These are phyloP conservation scores for Trichomycterus rosablanca DNA, from an alignment of 2,113 vertebrate species.

Conservation along the genomic window DNA sequence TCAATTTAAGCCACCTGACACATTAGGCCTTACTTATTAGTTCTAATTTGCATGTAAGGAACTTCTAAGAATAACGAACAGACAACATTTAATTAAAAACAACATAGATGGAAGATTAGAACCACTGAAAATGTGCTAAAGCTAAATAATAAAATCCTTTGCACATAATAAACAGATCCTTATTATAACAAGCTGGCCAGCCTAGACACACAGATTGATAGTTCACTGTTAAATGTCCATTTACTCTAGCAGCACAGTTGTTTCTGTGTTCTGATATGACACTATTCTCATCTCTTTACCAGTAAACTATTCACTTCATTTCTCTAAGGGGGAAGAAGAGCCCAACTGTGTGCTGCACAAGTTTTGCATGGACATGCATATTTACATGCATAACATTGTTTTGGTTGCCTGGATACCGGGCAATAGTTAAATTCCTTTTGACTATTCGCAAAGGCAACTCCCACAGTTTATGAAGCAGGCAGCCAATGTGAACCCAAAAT, in stretches of 20 bases:
- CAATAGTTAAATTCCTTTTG: constrained; percentile 42
- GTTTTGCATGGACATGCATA: constrained; percentile 41
- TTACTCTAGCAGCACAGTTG: constrained; percentile 17
- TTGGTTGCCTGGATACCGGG: constrained; percentile 44
- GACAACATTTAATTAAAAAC: constrained; percentile 6
- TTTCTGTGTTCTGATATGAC: no score
- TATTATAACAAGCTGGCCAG: constrained; percentile 43
- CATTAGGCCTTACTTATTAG: no score
- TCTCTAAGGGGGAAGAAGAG: constrained; percentile 13
- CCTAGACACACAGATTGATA: constrained; percentile 30
- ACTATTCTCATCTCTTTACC: constrained; percentile 3
- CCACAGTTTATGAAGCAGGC: constrained; percentile 13
- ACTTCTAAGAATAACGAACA: no score
- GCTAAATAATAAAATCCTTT: constrained; percentile 35
- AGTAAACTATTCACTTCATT: constrained; percentile 37
- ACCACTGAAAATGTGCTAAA: background rate
- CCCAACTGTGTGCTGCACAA: constrained; percentile 15
- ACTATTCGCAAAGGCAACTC: constrained; percentile 38
- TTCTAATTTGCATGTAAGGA: no score
- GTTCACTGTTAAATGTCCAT: constrained; percentile 21
- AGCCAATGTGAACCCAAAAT: constrained; percentile 18
- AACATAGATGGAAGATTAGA: background rate
- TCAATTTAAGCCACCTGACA: no score
- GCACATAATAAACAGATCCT: constrained; percentile 33
- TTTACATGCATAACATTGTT: constrained; percentile 43